A percentile compares a stretch with the other conserved stretches of the same genome.
These are phyloP conservation scores for Drosophila robusta DNA, from an alignment of 2,888 invertebrate genomes.

Conservation along the genomic window DNA sequence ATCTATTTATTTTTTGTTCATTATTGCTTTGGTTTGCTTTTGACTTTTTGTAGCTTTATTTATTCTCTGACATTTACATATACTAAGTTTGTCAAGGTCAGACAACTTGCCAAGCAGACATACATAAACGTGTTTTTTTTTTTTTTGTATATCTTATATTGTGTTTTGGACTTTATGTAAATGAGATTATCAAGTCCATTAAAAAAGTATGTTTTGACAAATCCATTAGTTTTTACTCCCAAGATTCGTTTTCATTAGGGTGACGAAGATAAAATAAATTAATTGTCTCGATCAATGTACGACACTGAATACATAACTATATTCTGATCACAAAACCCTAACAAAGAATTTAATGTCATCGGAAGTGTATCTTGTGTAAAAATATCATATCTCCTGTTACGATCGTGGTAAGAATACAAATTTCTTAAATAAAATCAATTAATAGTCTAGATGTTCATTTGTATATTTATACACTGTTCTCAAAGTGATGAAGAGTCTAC, in stretches of 20 bases:
- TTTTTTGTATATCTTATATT: background rate
- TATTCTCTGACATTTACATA: constrained; percentile 11
- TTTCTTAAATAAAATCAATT: too few relatives aligned
- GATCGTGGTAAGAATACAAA: too few relatives aligned
- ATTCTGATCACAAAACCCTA: too few relatives aligned
- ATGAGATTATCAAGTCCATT: background rate
- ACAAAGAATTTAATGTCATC: too few relatives aligned
- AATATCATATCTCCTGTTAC: too few relatives aligned
- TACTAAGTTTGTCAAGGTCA: constrained; percentile 12
- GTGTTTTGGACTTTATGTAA: constrained; percentile 2
- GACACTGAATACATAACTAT: too few relatives aligned
- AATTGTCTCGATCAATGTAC: background rate
- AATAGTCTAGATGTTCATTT: too few relatives aligned
- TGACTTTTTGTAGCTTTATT: background rate
- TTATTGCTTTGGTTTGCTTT: background rate
- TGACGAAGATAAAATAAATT: background rate
- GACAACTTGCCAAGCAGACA: background rate
- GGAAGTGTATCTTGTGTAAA: too few relatives aligned
- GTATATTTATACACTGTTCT: too few relatives aligned
- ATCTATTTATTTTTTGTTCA: background rate
- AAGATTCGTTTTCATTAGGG: background rate
- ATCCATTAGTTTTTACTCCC: background rate
- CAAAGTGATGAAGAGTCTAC: too few relatives aligned
- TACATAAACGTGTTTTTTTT: background rate
- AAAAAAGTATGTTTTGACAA: background rate